Conservation (phyloP, 2,797 vertebrate species). For the Smutsia temminckii region DNA sequence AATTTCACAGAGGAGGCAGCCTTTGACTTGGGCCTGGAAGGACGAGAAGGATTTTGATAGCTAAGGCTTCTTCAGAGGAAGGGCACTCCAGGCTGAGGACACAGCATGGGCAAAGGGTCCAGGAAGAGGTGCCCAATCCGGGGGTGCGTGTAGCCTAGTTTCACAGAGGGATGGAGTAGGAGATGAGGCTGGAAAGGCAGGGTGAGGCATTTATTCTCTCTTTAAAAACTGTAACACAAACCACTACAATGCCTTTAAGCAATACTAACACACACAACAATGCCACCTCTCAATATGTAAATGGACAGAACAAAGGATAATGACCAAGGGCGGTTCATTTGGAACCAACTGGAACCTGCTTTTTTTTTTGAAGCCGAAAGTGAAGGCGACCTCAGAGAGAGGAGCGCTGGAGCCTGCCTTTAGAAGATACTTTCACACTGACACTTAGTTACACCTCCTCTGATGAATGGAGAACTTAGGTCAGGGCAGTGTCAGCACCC, state of each 20-base stretch:
- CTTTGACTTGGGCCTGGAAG: background rate
- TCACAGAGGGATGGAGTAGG: background rate
- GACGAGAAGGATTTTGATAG: background rate
- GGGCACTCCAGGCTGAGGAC: background rate
- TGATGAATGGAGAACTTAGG: background rate
- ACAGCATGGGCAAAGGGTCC: background rate
- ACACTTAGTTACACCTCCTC: background rate
- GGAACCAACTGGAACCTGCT: background rate
- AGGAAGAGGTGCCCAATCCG: background rate
- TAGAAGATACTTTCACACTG: background rate
- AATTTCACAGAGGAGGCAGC: background rate
- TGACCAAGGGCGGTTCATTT: background rate
- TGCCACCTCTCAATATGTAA: background rate
- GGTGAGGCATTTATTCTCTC: slow-evolving; percentile 9
- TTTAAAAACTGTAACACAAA: background rate
- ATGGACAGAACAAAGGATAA: background rate
- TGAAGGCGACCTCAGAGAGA: too few species aligned
- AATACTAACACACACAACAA: background rate
- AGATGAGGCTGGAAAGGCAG: slow-evolving; percentile 65
- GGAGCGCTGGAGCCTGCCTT: background rate
- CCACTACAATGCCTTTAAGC: background rate
- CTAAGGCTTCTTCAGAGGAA: background rate
- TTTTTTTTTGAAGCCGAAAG: too few species aligned
- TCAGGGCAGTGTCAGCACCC: background rate
- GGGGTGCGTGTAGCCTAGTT: background rate